Percentiles rank a stretch among this genome's conserved stretches.
phyloP scores from a whole-genome alignment of 2,888 invertebrate genomes.

The Pharmacophagus antenor region DNA sequence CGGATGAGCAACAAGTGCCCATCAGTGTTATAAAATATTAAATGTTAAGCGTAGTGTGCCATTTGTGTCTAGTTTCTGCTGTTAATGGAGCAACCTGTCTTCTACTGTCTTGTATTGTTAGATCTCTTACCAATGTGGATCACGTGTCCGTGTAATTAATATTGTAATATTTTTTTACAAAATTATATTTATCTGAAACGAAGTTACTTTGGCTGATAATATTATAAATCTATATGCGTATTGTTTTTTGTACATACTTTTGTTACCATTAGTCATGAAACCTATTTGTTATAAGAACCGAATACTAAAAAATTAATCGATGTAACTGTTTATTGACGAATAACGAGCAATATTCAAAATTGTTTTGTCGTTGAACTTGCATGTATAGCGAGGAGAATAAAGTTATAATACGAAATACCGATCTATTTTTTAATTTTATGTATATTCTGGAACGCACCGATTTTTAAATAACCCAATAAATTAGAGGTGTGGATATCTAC shows the following conservation, averaged over 20 bases:
- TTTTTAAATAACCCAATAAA: too few relatives aligned
- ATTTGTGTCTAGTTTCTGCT: constrained; percentile 36
- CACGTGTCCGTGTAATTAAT: constrained; percentile 45
- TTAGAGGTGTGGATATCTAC: too few relatives aligned
- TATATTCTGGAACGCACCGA: too few relatives aligned
- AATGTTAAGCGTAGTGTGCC: constrained; percentile 53
- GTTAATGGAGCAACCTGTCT: constrained; percentile 33
- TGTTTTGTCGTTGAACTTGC: constrained; percentile 71
- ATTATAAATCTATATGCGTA: constrained; percentile 14
- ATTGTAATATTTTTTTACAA: constrained; percentile 4
- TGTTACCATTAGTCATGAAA: constrained; percentile 57
- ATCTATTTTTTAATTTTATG: constrained; percentile 32
- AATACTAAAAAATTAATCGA: constrained; percentile 55
- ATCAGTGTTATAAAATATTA: constrained; percentile 50
- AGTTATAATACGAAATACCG: constrained; percentile 59
- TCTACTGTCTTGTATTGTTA: constrained; percentile 37
- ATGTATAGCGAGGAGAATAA: constrained; percentile 77
- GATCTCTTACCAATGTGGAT: constrained; percentile 53
- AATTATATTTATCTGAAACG: neutral
- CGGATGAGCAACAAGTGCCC: constrained; percentile 56
- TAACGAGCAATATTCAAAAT: constrained; percentile 50
- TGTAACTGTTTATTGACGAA: constrained; percentile 32
- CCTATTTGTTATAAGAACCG: constrained; percentile 39
- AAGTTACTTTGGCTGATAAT: constrained; percentile 22
- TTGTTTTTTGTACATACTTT: constrained; percentile 41